A percentile compares a stretch with the other conserved stretches of the same genome.
Conservation (phyloP, 2,797 vertebrate species). For the Pseudotriccus pelzelni region DNA sequence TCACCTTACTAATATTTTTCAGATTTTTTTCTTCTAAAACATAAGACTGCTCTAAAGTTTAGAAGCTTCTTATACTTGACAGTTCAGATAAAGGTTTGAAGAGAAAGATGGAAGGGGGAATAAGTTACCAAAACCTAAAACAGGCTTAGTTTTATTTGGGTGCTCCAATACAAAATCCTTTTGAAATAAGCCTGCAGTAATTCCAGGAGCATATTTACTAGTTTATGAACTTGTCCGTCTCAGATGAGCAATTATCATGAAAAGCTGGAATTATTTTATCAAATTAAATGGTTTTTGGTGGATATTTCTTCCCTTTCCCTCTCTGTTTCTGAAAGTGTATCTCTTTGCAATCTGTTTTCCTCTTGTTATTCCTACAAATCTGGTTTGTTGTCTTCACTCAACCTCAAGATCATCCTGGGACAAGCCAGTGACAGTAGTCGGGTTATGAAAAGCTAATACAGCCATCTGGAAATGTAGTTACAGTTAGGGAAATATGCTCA, state of each 20-base stretch:
- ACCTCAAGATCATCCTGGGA: conserved; percentile 4
- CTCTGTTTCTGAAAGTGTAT: not conserved
- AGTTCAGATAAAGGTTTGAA: not conserved
- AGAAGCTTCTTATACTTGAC: not conserved
- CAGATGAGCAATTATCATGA: not conserved
- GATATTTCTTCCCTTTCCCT: not conserved
- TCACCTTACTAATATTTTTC: not conserved
- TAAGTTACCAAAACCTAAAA: not conserved
- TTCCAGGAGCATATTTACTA: not conserved
- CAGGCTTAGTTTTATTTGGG: not conserved
- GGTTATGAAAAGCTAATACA: conserved; percentile 30
- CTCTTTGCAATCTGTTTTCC: conserved; percentile 24
- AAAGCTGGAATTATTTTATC: not conserved
- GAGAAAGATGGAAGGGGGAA: not conserved
- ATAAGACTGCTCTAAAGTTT: not conserved
- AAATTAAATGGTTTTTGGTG: not conserved
- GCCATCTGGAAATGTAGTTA: conserved; percentile 39
- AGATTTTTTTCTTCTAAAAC: not conserved
- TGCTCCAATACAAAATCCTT: not conserved
- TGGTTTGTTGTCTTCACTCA: conserved; percentile 2
- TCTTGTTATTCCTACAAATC: not conserved
- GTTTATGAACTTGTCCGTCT: not conserved
- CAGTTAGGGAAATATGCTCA: not conserved
- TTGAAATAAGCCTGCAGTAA: not conserved
- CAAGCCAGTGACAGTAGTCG: conserved; percentile 18